Conservation (phyloP, 2,113 vertebrate species). For the Diphyllodes magnificus region DNA sequence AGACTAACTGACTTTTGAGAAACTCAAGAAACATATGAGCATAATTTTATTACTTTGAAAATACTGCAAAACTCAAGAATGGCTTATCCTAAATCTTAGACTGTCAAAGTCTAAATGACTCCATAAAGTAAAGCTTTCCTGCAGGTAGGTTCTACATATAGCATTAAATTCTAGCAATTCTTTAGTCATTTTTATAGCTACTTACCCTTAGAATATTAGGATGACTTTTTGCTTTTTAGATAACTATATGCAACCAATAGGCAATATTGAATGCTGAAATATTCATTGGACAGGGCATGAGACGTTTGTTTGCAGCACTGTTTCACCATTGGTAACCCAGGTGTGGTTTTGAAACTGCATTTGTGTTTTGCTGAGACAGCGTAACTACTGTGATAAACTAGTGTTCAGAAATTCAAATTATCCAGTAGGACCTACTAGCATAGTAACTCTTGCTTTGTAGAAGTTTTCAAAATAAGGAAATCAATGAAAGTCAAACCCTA, state of each 20-base stretch:
- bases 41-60: conserved; percentile 36
- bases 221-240: not conserved
- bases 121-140: not conserved
- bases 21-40: not conserved
- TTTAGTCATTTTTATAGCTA: not conserved
- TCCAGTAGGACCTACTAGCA: not conserved
- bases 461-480: not conserved
- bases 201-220: not conserved
- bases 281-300: not conserved
- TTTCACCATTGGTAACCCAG: not conserved
- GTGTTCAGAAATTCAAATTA: not conserved
- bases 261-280: not conserved
- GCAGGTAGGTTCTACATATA: not conserved
- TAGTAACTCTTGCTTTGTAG: not conserved
- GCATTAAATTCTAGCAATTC: not conserved
- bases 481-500: not conserved
- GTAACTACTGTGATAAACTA: not conserved
- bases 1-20: not conserved
- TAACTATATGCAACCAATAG: not conserved
- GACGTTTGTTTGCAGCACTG: not conserved
- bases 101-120: conserved; percentile 7
- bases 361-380: not conserved
- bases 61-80: not conserved
- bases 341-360: not conserved
- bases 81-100: not conserved